phyloP scores from a whole-genome alignment of 1,140 invertebrate genomes.

The Cherax destructor region DNA sequence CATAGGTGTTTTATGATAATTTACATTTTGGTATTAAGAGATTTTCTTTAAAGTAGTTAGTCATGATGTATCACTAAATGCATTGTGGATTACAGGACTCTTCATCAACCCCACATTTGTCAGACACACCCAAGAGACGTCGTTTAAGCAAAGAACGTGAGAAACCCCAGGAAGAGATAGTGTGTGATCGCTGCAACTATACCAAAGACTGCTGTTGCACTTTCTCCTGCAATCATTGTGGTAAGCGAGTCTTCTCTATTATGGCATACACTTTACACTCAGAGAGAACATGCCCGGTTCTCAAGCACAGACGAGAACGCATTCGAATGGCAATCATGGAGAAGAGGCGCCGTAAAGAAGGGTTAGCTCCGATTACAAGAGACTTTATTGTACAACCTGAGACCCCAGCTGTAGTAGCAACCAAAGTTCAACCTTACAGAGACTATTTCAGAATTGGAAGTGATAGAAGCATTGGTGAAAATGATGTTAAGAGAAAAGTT shows the following conservation, averaged over 20 bases:
- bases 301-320: slow-evolving; percentile 54
- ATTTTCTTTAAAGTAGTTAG: no score
- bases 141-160: slow-evolving; percentile 19
- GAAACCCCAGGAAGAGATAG: slow-evolving; percentile 48
- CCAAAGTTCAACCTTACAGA: not conserved
- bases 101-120: not conserved
- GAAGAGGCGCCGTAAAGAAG: slow-evolving; percentile 50
- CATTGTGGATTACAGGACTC: not conserved
- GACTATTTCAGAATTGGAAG: not conserved
- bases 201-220: slow-evolving; percentile 68
- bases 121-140: slow-evolving; percentile 20
- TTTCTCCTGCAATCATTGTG: slow-evolving; percentile 63
- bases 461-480: not conserved
- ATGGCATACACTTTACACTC: slow-evolving; percentile 54
- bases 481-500: not conserved
- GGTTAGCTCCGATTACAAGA: not conserved
- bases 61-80: not conserved
- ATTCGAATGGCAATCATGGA: slow-evolving; percentile 65
- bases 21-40: no score
- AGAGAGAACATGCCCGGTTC: slow-evolving; percentile 50
- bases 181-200: slow-evolving; percentile 66
- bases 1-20: no score
- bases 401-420: not conserved
- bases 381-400: not conserved
- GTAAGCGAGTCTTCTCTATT: slow-evolving; percentile 61